Conservation (phyloP, 2,888 invertebrate species). For the Esperia sulphurella region DNA sequence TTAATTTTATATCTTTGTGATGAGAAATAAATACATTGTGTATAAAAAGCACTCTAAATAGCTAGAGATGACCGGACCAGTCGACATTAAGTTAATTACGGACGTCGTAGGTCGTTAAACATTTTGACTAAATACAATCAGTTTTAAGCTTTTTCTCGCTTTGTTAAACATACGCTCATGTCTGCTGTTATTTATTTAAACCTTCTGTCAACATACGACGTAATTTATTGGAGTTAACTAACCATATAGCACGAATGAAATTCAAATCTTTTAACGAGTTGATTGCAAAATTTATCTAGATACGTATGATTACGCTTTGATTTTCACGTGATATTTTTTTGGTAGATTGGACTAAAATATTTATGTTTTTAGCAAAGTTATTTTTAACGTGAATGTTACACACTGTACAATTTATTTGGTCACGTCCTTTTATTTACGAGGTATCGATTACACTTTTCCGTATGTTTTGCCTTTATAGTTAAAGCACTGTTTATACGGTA, state of each 20-base stretch:
- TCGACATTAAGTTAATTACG: constrained; percentile 2
- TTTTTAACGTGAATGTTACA: too few relatives aligned
- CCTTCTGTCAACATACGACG: constrained; percentile 9
- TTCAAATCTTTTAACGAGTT: constrained; percentile 3
- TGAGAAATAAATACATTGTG: too few relatives aligned
- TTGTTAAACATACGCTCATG: constrained; percentile 19
- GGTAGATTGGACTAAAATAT: neutral
- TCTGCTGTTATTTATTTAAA: constrained; percentile 18
- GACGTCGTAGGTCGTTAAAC: constrained; percentile 24
- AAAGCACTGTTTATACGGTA: too few relatives aligned
- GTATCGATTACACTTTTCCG: too few relatives aligned
- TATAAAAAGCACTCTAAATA: too few relatives aligned
- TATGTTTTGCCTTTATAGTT: too few relatives aligned
- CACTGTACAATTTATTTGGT: too few relatives aligned
- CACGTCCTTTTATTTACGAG: too few relatives aligned
- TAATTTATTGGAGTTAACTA: constrained; percentile 17
- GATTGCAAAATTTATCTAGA: neutral
- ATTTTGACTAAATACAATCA: constrained; percentile 18
- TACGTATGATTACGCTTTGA: too few relatives aligned
- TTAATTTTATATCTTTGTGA: too few relatives aligned
- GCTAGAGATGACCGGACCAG: neutral
- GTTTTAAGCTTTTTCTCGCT: constrained; percentile 17
- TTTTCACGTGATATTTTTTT: too few relatives aligned
- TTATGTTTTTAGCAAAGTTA: neutral
- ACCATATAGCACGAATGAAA: constrained; percentile 8